Evolutionary conservation across 2,797 vertebrate genomes (phyloP).

Genomic region (Melanotaenia trifasciata): DNA sequence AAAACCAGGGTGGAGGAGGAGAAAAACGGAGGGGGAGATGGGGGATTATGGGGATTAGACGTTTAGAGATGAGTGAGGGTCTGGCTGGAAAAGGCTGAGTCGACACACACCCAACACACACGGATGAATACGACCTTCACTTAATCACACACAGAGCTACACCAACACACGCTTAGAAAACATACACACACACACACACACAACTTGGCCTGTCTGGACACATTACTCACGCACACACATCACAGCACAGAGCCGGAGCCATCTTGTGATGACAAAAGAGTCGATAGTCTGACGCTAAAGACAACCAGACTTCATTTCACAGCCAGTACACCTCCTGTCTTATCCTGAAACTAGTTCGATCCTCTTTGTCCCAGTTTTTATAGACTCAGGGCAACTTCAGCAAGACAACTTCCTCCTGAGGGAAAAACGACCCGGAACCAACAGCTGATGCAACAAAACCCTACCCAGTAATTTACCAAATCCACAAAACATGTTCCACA

Average conservation of each 20-base stretch:
- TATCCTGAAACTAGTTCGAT: neutral
- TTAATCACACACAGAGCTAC: slow-evolving; percentile 18
- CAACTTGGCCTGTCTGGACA: slow-evolving; percentile 51
- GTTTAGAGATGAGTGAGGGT: slow-evolving; percentile 59
- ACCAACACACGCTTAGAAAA: slow-evolving; percentile 24
- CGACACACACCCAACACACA: slow-evolving; percentile 38
- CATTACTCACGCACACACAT: slow-evolving; percentile 53
- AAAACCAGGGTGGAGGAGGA: slow-evolving; percentile 35
- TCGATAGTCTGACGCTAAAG: slow-evolving; percentile 62
- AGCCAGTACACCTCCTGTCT: slow-evolving; percentile 20
- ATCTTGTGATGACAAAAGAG: slow-evolving; percentile 70
- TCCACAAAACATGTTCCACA: slow-evolving; percentile 44
- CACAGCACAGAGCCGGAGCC: slow-evolving; percentile 50
- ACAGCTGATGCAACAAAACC: neutral
- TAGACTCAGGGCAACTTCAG: no score
- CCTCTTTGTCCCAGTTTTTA: neutral
- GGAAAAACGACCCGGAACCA: neutral
- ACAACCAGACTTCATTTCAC: slow-evolving; percentile 57
- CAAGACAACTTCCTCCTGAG: neutral
- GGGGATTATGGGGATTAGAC: slow-evolving; percentile 70
- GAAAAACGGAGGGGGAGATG: slow-evolving; percentile 11
- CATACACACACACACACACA: slow-evolving; percentile 13
- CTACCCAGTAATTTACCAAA: slow-evolving; percentile 31
- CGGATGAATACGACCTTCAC: slow-evolving; percentile 42
- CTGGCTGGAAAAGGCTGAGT: slow-evolving; percentile 75